A percentile compares a stretch with the other conserved stretches of the same genome.
These are phyloP conservation scores for Resseliella maxima DNA, from an alignment of 2,888 invertebrate species.

Conservation along the genomic window DNA sequence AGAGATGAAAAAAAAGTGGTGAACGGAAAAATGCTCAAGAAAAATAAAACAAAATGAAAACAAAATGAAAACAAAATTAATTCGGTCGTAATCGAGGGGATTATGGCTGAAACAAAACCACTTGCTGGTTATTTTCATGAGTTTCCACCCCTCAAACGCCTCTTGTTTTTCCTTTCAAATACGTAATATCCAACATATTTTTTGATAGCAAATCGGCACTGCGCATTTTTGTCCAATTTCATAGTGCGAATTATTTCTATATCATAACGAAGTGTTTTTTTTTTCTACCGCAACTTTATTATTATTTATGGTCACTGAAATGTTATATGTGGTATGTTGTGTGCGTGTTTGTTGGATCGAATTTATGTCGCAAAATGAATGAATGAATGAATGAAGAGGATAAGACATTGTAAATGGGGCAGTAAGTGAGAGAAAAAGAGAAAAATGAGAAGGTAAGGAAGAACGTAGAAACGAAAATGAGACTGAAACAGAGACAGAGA, in stretches of 20 bases:
- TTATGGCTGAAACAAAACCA: not conserved
- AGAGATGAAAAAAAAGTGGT: no score
- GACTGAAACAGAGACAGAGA: no score
- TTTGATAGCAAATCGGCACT: not conserved
- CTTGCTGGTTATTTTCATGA: not conserved
- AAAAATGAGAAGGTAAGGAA: no score
- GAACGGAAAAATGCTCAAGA: no score
- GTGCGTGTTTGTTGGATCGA: no score
- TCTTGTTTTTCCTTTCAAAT: not conserved
- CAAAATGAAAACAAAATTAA: not conserved
- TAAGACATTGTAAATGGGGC: no score
- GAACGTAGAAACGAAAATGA: no score
- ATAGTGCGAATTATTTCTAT: not conserved
- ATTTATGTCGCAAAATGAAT: no score
- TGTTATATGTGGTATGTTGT: not conserved
- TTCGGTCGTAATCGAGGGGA: not conserved
- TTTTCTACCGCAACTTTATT: slow-evolving; percentile 17
- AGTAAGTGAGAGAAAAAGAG: no score
- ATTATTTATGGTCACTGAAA: not conserved
- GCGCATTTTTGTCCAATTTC: not conserved
- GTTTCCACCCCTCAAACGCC: not conserved
- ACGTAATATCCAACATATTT: no score
- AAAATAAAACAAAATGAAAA: no score
- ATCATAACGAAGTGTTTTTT: slow-evolving; percentile 2
- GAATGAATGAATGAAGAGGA: no score